Conservation (phyloP, 2,113 vertebrate species). For the Thamnaconus septentrionalis region DNA sequence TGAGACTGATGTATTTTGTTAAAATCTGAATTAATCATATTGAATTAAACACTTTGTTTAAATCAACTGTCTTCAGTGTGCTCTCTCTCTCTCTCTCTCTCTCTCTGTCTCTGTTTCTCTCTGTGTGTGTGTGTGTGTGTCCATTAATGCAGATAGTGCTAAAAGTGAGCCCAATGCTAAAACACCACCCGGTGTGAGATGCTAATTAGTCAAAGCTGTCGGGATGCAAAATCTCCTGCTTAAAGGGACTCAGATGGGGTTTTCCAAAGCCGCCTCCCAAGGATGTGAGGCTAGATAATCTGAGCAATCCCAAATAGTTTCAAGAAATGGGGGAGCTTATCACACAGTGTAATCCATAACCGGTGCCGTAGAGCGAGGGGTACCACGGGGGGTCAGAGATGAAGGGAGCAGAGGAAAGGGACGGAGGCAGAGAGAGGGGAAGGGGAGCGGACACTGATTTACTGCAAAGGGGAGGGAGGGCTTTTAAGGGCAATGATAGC, state of each 20-base stretch:
- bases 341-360: conserved; percentile 79
- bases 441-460: conserved; percentile 22
- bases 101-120: conserved; percentile 3
- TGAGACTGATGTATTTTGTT: conserved; percentile 26
- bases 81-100: conserved; percentile 12
- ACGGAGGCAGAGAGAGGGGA: conserved; percentile 39
- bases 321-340: conserved; percentile 82
- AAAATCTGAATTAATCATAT: conserved; percentile 40
- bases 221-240: conserved; percentile 76
- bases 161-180: conserved; percentile 74
- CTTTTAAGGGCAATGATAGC: no score
- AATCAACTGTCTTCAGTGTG: conserved; percentile 12
- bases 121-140: conserved; percentile 6
- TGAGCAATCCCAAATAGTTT: conserved; percentile 78
- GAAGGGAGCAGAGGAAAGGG: conserved; percentile 55
- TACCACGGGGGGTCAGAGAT: conserved; percentile 36
- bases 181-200: conserved; percentile 65
- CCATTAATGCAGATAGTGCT: conserved; percentile 27
- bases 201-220: conserved; percentile 79
- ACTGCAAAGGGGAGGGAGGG: conserved; percentile 17
- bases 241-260: conserved; percentile 74
- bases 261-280: conserved; percentile 70
- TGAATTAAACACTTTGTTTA: conserved; percentile 21
- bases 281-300: conserved; percentile 78
- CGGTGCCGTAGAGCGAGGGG: conserved; percentile 57